Evolutionary conservation across 2,888 invertebrate species (phyloP), one percentile per base, ranked within the genome.

Genomic region (Drosophila meridiana): DNA sequence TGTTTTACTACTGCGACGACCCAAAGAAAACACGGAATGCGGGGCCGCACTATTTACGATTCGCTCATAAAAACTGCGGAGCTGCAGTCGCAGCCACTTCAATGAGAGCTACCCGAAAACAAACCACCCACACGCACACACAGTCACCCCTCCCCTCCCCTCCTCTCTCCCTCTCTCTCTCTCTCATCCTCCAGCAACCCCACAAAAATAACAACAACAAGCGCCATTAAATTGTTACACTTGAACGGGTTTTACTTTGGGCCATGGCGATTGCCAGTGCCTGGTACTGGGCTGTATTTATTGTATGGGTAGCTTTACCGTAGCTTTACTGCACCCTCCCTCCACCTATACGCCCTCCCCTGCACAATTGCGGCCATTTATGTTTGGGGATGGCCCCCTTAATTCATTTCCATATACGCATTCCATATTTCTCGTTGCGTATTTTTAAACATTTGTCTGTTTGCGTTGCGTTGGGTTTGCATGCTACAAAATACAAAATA

Each of bases 151-250:
- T 1, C 8, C n/a, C 52, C 60, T 50, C 48, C 32, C 55, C 28
- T 28, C 26, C 26, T 6, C 20, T 20, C 20, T 20, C 20, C 20
- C 20, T 20, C 20, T 20, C 20, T 20, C 20, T 20, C 20, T 20
- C 20, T 20, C 48, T 40, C 55, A 38, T 28, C 26, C 26, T 9
- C 20, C 56, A 11, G 2, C 56, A 56, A 58, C 28, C 47, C 20
- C 66, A 67, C 71, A 86, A 73, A 69, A 83, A 83, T 61, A 80
- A 75, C 47, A 64, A 65, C 74, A 84, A 87, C 73, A 87, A 78
- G 45, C 81, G 83, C 91, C 91, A 90, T 91, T 90, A 90, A 91
- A 90, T 86, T 90, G 89, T 91, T 90, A 83, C 89, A 90, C 91
- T 91, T 87, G 91, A 89, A 88, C 78, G 89, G 90, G 79, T 91